Evolutionary conservation across 2,888 invertebrate genomes (phyloP).

Genomic region (Amblyteles armatorius): DNA sequence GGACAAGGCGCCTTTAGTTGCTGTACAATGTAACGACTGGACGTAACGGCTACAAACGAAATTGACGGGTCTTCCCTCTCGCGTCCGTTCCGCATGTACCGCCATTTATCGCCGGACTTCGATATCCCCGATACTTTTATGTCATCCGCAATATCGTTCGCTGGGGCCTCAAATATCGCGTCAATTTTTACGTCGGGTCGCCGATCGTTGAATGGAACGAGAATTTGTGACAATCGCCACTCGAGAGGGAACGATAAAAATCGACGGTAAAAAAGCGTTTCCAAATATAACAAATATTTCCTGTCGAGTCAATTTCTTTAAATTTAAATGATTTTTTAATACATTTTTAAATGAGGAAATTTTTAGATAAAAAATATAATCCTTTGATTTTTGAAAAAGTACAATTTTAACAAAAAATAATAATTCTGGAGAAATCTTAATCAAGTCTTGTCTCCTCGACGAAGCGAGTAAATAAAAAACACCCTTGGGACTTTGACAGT

Average conservation of each 20-base stretch:
- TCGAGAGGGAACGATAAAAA: neutral
- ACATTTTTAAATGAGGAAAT: too few species aligned
- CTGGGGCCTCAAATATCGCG: conserved; percentile 2
- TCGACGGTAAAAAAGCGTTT: neutral
- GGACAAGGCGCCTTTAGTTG: conserved; percentile 2
- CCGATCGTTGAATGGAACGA: neutral
- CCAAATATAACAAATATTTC: too few species aligned
- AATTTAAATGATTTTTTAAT: too few species aligned
- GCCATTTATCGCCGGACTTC: conserved; percentile 45
- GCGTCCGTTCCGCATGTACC: neutral
- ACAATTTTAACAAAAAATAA: too few species aligned
- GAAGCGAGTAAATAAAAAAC: conserved; percentile 2
- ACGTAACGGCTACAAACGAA: conserved; percentile 14
- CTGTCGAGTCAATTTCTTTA: too few species aligned
- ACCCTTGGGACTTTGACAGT: neutral
- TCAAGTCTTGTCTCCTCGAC: neutral
- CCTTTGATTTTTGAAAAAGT: too few species aligned
- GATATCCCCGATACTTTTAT: conserved; percentile 31
- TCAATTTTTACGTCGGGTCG: neutral
- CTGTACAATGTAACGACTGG: neutral
- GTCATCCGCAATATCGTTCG: neutral
- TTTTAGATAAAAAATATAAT: too few species aligned
- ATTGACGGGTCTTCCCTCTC: conserved; percentile 30
- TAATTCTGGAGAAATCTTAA: too few species aligned
- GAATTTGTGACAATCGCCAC: conserved; percentile 1